These are phyloP conservation scores for Eulithis testata DNA, from an alignment of 2,888 invertebrate genomes.

Conservation along the genomic window DNA sequence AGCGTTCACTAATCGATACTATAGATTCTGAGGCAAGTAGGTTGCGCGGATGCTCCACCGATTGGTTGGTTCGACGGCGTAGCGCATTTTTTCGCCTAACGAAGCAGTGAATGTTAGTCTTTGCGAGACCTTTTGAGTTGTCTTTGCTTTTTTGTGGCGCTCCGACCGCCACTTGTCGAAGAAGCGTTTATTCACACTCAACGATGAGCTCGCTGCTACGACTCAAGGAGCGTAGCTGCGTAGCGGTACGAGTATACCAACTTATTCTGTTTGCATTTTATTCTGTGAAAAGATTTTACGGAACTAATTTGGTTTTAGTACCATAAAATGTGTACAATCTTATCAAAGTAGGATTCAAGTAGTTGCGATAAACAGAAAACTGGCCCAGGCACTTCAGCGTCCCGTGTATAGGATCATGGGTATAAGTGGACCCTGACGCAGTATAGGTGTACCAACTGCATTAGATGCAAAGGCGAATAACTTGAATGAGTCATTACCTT, in stretches of 20 bases:
- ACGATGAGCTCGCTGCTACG: slow-evolving; percentile 47
- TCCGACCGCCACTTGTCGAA: slow-evolving; percentile 64
- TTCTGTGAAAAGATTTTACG: neutral
- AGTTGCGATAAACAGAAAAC: too few species aligned
- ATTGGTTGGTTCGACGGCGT: slow-evolving; percentile 60
- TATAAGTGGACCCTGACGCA: too few species aligned
- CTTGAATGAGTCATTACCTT: too few species aligned
- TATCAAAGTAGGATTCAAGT: too few species aligned
- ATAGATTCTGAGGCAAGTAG: slow-evolving; percentile 83
- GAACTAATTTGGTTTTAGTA: too few species aligned
- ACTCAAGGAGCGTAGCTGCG: slow-evolving; percentile 33
- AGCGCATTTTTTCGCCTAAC: slow-evolving; percentile 70
- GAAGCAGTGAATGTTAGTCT: slow-evolving; percentile 77
- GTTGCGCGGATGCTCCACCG: slow-evolving; percentile 72
- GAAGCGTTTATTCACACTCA: slow-evolving; percentile 75
- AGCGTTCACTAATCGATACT: slow-evolving; percentile 83
- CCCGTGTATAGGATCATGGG: too few species aligned
- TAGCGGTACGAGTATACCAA: slow-evolving; percentile 31
- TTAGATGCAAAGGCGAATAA: neutral
- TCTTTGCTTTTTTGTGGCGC: slow-evolving; percentile 66
- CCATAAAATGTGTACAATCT: neutral
- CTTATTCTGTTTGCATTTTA: slow-evolving; percentile 12
- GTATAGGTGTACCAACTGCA: too few species aligned
- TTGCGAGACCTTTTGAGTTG: slow-evolving; percentile 69
- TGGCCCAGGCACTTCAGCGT: too few species aligned